Conservation (phyloP, 2,888 invertebrate species). For the Clistopyga incitator region DNA sequence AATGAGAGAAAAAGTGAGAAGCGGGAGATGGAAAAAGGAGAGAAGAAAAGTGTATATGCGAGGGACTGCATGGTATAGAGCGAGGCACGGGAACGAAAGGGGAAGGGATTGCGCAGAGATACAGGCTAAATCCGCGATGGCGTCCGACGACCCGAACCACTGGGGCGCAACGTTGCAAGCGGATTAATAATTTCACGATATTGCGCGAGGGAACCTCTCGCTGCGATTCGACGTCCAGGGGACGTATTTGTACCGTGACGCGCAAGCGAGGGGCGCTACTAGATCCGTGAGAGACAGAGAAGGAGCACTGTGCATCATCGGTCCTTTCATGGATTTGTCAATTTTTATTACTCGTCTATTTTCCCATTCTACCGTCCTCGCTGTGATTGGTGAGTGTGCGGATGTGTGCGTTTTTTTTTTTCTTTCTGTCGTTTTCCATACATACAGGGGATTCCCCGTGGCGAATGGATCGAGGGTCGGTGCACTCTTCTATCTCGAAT, state of each 20-base stretch:
- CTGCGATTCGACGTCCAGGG: conserved; percentile 38
- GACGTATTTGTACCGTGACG: conserved; percentile 42
- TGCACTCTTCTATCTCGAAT: conserved; percentile 41
- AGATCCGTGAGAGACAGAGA: conserved; percentile 32
- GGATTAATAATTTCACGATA: conserved; percentile 73
- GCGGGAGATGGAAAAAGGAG: conserved; percentile 16
- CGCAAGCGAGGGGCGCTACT: neutral
- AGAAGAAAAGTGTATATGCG: conserved; percentile 14
- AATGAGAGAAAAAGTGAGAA: conserved; percentile 48
- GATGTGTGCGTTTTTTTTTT: conserved; percentile 11
- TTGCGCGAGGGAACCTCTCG: conserved; percentile 38
- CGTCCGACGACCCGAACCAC: conserved; percentile 65
- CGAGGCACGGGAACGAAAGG: neutral
- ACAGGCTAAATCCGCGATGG: conserved; percentile 40
- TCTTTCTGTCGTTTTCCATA: neutral
- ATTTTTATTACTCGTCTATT: conserved; percentile 42
- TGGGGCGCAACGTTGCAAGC: conserved; percentile 65
- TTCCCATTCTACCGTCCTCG: conserved; percentile 8
- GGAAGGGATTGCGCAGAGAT: conserved; percentile 26
- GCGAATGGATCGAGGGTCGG: conserved; percentile 45
- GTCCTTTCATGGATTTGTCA: conserved; percentile 57
- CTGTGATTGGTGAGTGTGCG: conserved; percentile 1
- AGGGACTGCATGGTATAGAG: conserved; percentile 8
- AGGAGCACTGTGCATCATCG: conserved; percentile 39
- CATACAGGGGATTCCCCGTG: conserved; percentile 24